Evolutionary conservation across 2,797 vertebrate species (phyloP).

Genomic region (Acanthornis magna): DNA sequence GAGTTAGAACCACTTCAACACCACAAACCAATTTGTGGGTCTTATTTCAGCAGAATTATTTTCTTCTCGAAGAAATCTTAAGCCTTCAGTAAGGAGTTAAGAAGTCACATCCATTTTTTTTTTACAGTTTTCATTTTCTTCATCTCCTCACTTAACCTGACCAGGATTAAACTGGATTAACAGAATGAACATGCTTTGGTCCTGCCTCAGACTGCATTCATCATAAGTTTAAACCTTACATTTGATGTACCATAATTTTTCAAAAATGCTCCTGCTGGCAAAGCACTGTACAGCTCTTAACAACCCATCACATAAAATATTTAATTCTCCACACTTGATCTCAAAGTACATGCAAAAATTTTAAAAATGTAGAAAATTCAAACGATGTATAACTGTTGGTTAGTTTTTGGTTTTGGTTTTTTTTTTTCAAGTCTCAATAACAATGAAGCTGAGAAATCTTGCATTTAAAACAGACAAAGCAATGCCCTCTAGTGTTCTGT

Average conservation of each 20-base stretch:
- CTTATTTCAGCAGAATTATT: neutral
- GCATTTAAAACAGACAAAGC: conserved; percentile 8
- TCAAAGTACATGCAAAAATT: neutral
- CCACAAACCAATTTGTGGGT: neutral
- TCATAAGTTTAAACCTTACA: neutral
- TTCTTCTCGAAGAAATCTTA: neutral
- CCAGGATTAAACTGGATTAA: neutral
- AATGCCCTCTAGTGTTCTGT: conserved; percentile 57
- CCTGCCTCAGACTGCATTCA: neutral
- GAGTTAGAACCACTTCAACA: neutral
- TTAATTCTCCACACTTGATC: neutral
- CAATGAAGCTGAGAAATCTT: neutral
- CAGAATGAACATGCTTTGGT: neutral
- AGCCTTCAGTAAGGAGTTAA: neutral
- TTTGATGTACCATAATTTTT: neutral
- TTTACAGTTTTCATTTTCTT: neutral
- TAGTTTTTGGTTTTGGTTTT: neutral
- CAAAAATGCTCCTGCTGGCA: neutral
- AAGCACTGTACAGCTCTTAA: neutral
- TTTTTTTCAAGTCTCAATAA: neutral
- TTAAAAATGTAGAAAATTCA: neutral
- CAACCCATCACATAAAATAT: neutral
- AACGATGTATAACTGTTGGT: neutral
- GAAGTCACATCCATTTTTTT: neutral
- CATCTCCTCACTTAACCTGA: neutral